Conservation (phyloP, 2,888 invertebrate species). For the Lasius fuliginosus region DNA sequence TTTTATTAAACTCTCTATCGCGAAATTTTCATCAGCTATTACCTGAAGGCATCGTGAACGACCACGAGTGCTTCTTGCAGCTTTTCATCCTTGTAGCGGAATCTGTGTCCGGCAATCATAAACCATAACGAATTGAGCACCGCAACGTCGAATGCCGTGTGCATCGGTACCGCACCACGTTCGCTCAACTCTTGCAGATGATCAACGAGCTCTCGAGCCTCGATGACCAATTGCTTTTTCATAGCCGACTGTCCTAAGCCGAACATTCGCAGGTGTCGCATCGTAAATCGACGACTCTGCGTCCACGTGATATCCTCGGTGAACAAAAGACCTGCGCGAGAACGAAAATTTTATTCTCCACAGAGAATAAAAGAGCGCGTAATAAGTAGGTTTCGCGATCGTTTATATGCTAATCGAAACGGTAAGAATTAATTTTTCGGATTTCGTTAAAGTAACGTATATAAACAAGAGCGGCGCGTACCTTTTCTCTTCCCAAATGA, state of each 20-base stretch:
- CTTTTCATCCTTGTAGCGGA: slow-evolving; percentile 88
- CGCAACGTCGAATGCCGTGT: slow-evolving; percentile 88
- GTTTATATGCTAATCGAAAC: neutral
- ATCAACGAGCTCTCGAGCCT: slow-evolving; percentile 87
- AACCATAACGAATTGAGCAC: slow-evolving; percentile 91
- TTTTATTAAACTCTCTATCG: neutral
- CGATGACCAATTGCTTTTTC: slow-evolving; percentile 88
- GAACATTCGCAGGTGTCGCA: slow-evolving; percentile 89
- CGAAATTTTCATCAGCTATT: neutral
- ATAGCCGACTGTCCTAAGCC: slow-evolving; percentile 89
- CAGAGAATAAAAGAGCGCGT: neutral
- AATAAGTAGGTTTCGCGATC: neutral
- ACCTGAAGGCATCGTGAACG: slow-evolving; percentile 89
- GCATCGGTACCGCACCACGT: slow-evolving; percentile 86
- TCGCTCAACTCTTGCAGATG: slow-evolving; percentile 83
- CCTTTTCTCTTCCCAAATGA: slow-evolving; percentile 90
- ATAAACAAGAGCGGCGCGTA: slow-evolving; percentile 74
- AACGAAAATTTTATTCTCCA: neutral
- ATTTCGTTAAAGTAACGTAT: neutral
- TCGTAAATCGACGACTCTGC: slow-evolving; percentile 90
- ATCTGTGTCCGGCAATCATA: slow-evolving; percentile 90
- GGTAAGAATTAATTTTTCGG: neutral
- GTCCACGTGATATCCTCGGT: slow-evolving; percentile 90
- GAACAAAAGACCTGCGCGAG: slow-evolving; percentile 89
- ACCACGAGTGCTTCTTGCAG: slow-evolving; percentile 88